Conservation (phyloP, 2,113 vertebrate species). For the Cygnus atratus region DNA sequence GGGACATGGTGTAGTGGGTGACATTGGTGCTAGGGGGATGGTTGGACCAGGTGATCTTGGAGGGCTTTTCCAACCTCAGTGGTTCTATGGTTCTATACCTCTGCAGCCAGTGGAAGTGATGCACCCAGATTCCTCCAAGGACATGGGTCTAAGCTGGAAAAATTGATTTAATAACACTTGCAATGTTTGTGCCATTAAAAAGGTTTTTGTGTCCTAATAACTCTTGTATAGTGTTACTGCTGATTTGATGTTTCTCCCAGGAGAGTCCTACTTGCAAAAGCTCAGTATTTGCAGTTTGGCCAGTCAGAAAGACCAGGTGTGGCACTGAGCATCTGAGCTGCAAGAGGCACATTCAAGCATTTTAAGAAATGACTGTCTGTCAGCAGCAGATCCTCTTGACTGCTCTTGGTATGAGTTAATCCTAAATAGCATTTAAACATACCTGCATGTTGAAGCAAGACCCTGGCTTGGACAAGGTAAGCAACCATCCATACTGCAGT, state of each 20-base stretch:
- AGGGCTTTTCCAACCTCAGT: too few relatives aligned
- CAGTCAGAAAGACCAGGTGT: background rate
- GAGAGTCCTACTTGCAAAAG: background rate
- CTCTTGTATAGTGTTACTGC: background rate
- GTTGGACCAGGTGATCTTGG: too few relatives aligned
- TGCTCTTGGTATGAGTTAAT: background rate
- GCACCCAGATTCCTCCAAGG: background rate
- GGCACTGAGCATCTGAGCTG: background rate
- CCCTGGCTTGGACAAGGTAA: background rate
- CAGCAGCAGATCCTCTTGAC: background rate
- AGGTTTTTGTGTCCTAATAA: background rate
- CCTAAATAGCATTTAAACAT: background rate
- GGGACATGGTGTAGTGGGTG: too few relatives aligned
- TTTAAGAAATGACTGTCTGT: background rate
- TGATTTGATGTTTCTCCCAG: background rate
- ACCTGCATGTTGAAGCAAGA: background rate
- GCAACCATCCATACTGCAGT: background rate
- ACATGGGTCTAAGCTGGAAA: background rate
- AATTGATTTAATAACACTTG: background rate
- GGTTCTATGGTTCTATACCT: too few relatives aligned
- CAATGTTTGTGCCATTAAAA: background rate
- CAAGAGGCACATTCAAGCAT: background rate
- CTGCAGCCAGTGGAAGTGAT: background rate
- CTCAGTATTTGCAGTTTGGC: background rate
- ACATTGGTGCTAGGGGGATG: too few relatives aligned